Conservation (phyloP, 1,140 invertebrate species). For the Drosophila orena region DNA sequence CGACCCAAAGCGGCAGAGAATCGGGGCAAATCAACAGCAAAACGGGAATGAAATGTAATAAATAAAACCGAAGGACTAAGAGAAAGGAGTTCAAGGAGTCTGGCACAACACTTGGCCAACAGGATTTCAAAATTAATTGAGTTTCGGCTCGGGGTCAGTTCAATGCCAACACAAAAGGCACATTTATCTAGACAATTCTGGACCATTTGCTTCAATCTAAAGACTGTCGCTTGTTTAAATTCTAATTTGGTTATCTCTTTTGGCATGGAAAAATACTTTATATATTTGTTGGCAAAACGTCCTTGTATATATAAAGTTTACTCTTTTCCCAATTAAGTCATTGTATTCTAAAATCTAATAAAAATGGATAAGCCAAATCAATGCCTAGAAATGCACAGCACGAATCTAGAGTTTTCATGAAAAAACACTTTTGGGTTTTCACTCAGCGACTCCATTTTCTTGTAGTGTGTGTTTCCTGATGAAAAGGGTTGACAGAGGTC, state of each 20-base stretch:
- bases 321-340: too few species aligned
- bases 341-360: too few species aligned
- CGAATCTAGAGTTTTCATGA: too few species aligned
- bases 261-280: not conserved
- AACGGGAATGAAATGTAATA: constrained; percentile 66
- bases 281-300: not conserved
- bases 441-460: constrained; percentile 1
- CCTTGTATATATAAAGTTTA: too few species aligned
- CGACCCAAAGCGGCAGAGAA: constrained; percentile 35
- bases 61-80: constrained; percentile 49
- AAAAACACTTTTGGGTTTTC: too few species aligned
- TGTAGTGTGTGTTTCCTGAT: not conserved
- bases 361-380: too few species aligned
- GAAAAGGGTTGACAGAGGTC: constrained; percentile 40
- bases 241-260: constrained; percentile 15
- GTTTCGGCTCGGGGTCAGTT: constrained; percentile 36
- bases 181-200: constrained; percentile 42
- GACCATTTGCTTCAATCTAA: constrained; percentile 33
- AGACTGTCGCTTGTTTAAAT: constrained; percentile 4
- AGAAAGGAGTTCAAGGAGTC: constrained; percentile 15
- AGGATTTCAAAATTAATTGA: constrained; percentile 48
- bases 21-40: constrained; percentile 64
- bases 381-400: too few species aligned
- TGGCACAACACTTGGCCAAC: constrained; percentile 34
- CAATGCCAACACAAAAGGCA: constrained; percentile 37